These are phyloP conservation scores for Trypoxylon attenuatum DNA, from an alignment of 2,888 invertebrate species.

Conservation along the genomic window DNA sequence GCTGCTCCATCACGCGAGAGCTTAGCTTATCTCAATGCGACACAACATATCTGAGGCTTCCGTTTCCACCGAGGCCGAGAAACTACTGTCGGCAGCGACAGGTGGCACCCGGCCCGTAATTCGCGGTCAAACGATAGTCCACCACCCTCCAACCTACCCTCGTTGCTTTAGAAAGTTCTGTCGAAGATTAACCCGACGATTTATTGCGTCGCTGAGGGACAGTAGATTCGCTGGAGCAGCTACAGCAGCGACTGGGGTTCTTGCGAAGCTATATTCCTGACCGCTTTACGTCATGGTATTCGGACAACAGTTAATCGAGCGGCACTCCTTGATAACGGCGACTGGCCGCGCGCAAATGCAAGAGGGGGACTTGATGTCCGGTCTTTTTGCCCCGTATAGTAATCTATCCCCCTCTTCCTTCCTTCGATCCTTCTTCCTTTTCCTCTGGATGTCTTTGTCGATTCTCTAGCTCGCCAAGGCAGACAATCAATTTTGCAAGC, in stretches of 20 bases:
- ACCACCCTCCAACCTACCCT: constrained; percentile 13
- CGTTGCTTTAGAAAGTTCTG: constrained; percentile 62
- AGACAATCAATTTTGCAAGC: too few relatives aligned
- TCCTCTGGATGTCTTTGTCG: too few relatives aligned
- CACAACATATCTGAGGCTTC: constrained; percentile 71
- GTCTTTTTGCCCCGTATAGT: too few relatives aligned
- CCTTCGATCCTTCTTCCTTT: too few relatives aligned
- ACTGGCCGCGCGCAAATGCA: too few relatives aligned
- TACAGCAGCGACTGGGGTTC: constrained; percentile 17
- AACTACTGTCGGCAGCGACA: constrained; percentile 63
- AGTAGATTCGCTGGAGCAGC: constrained; percentile 47
- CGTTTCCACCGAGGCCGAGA: constrained; percentile 54
- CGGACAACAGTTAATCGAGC: constrained; percentile 62
- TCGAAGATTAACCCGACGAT: constrained; percentile 65
- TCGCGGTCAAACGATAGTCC: constrained; percentile 62
- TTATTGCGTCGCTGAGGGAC: constrained; percentile 55
- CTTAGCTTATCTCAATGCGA: constrained; percentile 72
- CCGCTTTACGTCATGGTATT: constrained; percentile 53
- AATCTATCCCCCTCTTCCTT: too few relatives aligned
- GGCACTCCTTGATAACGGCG: constrained; percentile 60
- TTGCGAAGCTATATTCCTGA: constrained; percentile 47
- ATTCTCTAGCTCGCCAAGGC: too few relatives aligned
- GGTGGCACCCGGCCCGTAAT: constrained; percentile 57
- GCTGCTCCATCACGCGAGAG: constrained; percentile 72
- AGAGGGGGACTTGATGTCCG: too few relatives aligned